Conservation (phyloP, 2,888 invertebrate species). For the Elgonia sp. region DNA sequence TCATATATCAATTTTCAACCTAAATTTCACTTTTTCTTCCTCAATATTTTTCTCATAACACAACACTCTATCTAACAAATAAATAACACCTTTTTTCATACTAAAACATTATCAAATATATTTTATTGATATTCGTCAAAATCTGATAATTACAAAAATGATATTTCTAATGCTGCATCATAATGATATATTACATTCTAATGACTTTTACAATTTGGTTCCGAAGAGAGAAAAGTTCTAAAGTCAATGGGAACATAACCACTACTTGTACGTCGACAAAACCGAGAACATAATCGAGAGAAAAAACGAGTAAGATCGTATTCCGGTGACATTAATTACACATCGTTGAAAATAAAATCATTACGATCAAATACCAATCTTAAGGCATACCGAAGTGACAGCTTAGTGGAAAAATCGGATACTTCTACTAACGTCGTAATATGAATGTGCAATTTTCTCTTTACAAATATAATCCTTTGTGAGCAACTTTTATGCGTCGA, state of each 20-base stretch:
- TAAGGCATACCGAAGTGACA: slow-evolving; percentile 61
- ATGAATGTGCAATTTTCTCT: slow-evolving; percentile 71
- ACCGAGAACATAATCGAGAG: slow-evolving; percentile 37
- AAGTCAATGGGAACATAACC: slow-evolving; percentile 31
- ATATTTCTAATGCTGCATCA: slow-evolving; percentile 74
- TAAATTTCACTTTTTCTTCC: no score
- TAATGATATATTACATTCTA: slow-evolving; percentile 74
- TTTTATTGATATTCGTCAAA: slow-evolving; percentile 76
- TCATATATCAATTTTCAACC: no score
- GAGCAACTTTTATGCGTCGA: slow-evolving; percentile 69
- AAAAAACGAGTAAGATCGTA: slow-evolving; percentile 29
- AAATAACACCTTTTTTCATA: slow-evolving; percentile 45
- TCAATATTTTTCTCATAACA: background rate
- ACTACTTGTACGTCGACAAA: slow-evolving; percentile 41
- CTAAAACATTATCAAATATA: slow-evolving; percentile 76
- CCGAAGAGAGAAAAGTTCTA: slow-evolving; percentile 43
- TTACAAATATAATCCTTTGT: slow-evolving; percentile 75
- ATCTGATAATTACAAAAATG: slow-evolving; percentile 75
- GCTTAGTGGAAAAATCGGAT: slow-evolving; percentile 61
- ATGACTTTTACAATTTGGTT: slow-evolving; percentile 58
- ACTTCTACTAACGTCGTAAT: slow-evolving; percentile 55
- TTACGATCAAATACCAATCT: slow-evolving; percentile 72
- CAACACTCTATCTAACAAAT: background rate
- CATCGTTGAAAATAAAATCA: slow-evolving; percentile 43
- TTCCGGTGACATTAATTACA: slow-evolving; percentile 38